Percentiles rank a stretch among this genome's conserved stretches.
These are phyloP conservation scores for Aphelocoma coerulescens DNA, from an alignment of 2,113 vertebrate genomes.

Conservation along the genomic window DNA sequence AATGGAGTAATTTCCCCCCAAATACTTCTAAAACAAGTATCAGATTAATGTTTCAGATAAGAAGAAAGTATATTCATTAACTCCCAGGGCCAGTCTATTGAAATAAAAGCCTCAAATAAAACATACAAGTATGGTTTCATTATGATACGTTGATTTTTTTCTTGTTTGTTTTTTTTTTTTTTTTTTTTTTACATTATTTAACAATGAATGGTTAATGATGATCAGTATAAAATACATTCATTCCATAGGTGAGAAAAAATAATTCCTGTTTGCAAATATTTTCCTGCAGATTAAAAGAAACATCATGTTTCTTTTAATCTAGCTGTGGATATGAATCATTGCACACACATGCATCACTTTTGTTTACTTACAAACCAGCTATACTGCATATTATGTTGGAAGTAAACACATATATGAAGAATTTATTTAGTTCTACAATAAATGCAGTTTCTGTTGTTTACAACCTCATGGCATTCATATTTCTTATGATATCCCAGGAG, in stretches of 20 bases:
- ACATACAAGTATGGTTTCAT: not conserved
- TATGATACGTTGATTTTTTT: not conserved
- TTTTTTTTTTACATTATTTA: not conserved
- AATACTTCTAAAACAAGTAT: constrained; percentile 33
- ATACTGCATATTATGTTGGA: not conserved
- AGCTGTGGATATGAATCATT: not conserved
- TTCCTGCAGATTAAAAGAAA: not conserved
- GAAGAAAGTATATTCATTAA: constrained; percentile 27
- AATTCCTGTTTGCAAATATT: not conserved
- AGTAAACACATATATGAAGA: not conserved
- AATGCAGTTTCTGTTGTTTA: not conserved
- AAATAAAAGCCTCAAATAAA: not conserved
- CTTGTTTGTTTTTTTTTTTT: not conserved
- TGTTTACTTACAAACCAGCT: not conserved
- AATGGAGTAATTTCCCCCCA: not conserved
- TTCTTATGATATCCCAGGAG: not conserved
- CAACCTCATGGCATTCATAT: not conserved
- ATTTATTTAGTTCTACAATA: not conserved
- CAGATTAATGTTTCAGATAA: constrained; percentile 32
- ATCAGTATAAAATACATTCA: not conserved
- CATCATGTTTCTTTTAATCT: not conserved
- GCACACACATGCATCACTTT: not conserved
- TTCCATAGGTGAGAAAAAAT: not conserved
- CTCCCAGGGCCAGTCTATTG: not conserved
- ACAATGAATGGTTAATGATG: not conserved